Conservation (phyloP, 2,113 vertebrate genomes). For the Mustela nigripes region DNA sequence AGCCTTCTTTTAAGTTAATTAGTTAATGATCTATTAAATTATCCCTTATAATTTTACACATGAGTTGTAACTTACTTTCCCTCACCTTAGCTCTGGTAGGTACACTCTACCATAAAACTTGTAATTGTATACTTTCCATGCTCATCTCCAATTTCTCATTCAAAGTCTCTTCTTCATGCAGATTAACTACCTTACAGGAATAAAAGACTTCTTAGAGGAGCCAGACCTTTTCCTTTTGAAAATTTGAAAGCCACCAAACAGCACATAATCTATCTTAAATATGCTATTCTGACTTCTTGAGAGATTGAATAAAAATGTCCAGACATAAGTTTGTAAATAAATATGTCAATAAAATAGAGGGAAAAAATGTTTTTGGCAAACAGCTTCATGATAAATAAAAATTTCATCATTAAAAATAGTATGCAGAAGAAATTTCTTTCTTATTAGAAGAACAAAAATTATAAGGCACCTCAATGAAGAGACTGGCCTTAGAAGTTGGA, state of each 20-base stretch:
- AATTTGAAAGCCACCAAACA: neutral
- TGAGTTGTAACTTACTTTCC: neutral
- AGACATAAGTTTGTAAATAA: neutral
- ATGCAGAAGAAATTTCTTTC: neutral
- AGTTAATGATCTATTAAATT: neutral
- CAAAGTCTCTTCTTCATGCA: neutral
- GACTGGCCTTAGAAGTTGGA: neutral
- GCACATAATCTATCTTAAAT: neutral
- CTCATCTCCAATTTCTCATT: neutral
- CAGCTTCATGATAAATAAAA: neutral
- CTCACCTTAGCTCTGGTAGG: neutral
- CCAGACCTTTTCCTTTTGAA: neutral
- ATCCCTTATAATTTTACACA: neutral
- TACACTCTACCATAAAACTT: neutral
- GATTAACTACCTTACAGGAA: neutral
- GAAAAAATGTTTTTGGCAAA: neutral
- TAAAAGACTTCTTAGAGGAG: neutral
- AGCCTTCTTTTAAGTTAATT: slow-evolving; percentile 23
- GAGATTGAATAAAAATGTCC: neutral
- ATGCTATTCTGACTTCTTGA: neutral
- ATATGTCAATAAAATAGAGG: neutral
- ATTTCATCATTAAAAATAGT: neutral
- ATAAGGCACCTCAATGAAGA: neutral
- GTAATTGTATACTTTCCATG: neutral
- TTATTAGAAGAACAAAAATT: neutral